Conservation (phyloP, 2,113 vertebrate genomes). For the Chaenogobius annularis region DNA sequence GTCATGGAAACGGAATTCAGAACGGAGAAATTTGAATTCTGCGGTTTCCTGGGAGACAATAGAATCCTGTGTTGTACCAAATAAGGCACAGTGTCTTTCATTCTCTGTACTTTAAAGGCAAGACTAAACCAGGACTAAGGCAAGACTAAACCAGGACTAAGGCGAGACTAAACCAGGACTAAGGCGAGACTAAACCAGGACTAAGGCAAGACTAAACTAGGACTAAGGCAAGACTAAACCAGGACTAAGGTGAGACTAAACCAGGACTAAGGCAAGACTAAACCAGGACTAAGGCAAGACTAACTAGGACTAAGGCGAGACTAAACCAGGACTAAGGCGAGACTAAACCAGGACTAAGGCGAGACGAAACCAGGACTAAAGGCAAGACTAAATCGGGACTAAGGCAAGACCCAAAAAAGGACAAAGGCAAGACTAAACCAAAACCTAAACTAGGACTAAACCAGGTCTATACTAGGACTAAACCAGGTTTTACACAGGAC, state of each 20-base stretch:
- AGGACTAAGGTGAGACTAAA: neutral
- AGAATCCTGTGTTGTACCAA: conserved; percentile 36
- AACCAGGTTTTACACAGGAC: neutral
- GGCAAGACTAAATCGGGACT: no score
- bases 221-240: neutral
- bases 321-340: no score
- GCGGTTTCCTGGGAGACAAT: conserved; percentile 51
- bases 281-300: neutral
- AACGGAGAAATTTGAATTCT: conserved; percentile 15
- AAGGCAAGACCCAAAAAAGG: no score
- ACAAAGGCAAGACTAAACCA: no score
- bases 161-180: no score
- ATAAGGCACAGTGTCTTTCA: conserved; percentile 21
- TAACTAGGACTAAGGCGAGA: no score
- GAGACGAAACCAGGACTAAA: no score
- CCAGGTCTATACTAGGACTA: neutral
- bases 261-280: neutral
- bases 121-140: no score
- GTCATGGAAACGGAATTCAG: conserved; percentile 22
- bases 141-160: no score
- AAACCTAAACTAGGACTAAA: neutral
- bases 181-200: no score
- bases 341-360: no score
- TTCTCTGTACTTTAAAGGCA: conserved; percentile 53
- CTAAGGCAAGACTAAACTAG: no score